Evolutionary conservation across 2,888 invertebrate genomes (phyloP).

Genomic region (Chironomus tentans): DNA sequence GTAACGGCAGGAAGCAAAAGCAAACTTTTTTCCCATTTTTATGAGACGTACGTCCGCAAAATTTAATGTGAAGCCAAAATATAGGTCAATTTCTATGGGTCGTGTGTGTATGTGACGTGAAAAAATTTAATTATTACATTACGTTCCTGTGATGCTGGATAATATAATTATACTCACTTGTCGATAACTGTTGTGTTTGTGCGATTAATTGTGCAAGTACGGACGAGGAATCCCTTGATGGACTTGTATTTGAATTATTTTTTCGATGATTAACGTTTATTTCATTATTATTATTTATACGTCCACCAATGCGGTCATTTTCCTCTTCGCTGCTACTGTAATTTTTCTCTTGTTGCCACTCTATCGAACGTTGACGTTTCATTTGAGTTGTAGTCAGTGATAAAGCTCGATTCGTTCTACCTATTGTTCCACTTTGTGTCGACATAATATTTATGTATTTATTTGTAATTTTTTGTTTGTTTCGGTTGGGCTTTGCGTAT

Average conservation of each 20-base stretch:
- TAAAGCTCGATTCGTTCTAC: slow-evolving; percentile 17
- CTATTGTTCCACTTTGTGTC: slow-evolving; percentile 15
- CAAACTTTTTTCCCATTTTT: not conserved
- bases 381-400: slow-evolving; percentile 33
- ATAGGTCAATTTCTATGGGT: not conserved
- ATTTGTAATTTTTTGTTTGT: not conserved
- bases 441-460: slow-evolving; percentile 1
- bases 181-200: slow-evolving; percentile 50
- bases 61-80: too few relatives aligned
- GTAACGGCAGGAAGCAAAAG: not conserved
- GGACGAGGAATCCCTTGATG: slow-evolving; percentile 33
- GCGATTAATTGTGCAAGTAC: slow-evolving; percentile 49
- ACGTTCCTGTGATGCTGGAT: not conserved
- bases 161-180: slow-evolving; percentile 7
- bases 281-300: slow-evolving; percentile 30
- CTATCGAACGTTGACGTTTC: slow-evolving; percentile 48
- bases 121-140: not conserved
- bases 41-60: not conserved
- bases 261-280: slow-evolving; percentile 34
- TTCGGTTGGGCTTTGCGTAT: too few relatives aligned
- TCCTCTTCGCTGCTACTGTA: slow-evolving; percentile 51
- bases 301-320: slow-evolving; percentile 35
- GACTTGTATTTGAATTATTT: slow-evolving; percentile 33
- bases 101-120: not conserved
- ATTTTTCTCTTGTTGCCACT: slow-evolving; percentile 48